Conservation (phyloP, 2,888 invertebrate genomes). For the Drosophila pseudotalamancana region DNA sequence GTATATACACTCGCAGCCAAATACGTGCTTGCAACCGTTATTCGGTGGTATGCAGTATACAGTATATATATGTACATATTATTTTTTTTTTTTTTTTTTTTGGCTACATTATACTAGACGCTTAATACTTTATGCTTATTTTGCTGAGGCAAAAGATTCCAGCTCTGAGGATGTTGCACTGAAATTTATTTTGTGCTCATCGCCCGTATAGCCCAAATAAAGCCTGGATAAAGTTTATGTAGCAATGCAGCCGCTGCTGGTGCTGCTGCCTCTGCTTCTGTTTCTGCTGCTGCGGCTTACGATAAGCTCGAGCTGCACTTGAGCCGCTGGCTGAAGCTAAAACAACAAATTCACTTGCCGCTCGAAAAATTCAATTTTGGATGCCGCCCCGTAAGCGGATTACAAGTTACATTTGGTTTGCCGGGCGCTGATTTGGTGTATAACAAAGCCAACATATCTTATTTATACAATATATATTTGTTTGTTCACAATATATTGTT, state of each 20-base stretch:
- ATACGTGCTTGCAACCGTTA: slow-evolving; percentile 19
- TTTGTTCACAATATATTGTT: slow-evolving; percentile 39
- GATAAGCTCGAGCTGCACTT: slow-evolving; percentile 18
- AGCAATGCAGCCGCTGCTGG: slow-evolving; percentile 16
- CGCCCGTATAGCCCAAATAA: slow-evolving; percentile 23
- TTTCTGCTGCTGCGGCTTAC: slow-evolving; percentile 3
- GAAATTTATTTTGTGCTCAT: slow-evolving; percentile 61
- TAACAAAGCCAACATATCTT: neutral
- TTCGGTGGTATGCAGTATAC: slow-evolving; percentile 1
- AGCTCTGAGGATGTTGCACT: slow-evolving; percentile 15
- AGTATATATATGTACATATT: too few species aligned
- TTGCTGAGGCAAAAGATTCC: slow-evolving; percentile 50
- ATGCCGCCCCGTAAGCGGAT: slow-evolving; percentile 51
- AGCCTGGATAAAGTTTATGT: slow-evolving; percentile 58
- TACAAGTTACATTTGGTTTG: slow-evolving; percentile 60
- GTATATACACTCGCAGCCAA: slow-evolving; percentile 3
- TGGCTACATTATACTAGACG: slow-evolving; percentile 67
- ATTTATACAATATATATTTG: neutral
- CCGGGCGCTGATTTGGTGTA: neutral
- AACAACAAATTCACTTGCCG: slow-evolving; percentile 35
- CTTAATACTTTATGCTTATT: slow-evolving; percentile 74
- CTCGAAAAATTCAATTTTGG: slow-evolving; percentile 66
- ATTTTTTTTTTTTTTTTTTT: too few species aligned
- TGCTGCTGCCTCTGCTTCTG: slow-evolving; percentile 4
- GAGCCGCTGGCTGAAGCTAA: slow-evolving; percentile 12